Evolutionary conservation across 2,113 vertebrate species (phyloP).

Genomic region (Agelaius phoeniceus): DNA sequence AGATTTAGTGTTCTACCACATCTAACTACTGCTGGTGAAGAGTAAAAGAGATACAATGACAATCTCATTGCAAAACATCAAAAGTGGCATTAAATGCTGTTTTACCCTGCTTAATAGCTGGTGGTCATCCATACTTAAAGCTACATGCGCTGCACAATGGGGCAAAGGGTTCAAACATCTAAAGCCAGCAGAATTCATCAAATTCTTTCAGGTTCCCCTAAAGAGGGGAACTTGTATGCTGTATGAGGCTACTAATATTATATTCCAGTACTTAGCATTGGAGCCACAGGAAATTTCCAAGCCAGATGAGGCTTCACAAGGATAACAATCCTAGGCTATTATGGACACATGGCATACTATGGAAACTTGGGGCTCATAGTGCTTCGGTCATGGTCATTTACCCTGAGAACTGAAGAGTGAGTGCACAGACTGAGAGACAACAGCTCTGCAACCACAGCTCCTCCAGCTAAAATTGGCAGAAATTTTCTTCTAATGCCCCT

Average conservation of each 20-base stretch:
- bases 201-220: not conserved
- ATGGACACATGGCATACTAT: rapidly evolving
- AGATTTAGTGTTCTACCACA: not conserved
- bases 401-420: not conserved
- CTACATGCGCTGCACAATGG: rapidly evolving
- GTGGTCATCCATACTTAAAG: rapidly evolving
- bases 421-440: not conserved
- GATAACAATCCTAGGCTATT: too few relatives aligned
- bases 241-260: not conserved
- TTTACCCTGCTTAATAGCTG: not conserved
- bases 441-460: not conserved
- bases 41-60: not conserved
- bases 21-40: not conserved
- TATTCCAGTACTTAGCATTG: not conserved
- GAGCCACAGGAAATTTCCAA: not conserved
- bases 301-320: not conserved
- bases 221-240: not conserved
- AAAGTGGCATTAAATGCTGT: not conserved
- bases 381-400: not conserved
- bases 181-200: not conserved
- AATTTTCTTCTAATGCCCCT: not conserved
- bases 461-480: not conserved
- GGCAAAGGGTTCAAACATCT: not conserved
- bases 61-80: not conserved
- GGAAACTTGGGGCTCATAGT: not conserved